Conservation (phyloP, 2,113 vertebrate species). For the Psephotus haematonotus region DNA sequence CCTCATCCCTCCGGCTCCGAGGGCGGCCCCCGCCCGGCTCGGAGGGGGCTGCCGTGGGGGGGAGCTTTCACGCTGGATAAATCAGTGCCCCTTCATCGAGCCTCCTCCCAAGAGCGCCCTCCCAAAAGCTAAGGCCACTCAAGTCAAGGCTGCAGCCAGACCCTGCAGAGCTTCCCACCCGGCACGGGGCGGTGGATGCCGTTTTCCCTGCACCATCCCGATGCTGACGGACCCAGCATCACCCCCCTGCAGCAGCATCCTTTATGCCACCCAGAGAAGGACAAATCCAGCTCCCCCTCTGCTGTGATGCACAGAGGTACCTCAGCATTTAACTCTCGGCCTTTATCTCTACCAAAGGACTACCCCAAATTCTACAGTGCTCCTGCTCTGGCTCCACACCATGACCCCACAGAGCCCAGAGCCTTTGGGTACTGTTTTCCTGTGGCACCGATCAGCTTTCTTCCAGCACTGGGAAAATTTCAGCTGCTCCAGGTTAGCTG, state of each 20-base stretch:
- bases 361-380: background rate
- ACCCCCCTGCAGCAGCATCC: background rate
- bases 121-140: background rate
- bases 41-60: background rate
- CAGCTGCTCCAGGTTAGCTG: background rate
- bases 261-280: fast-evolving
- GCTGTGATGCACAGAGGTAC: too few species aligned
- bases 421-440: background rate
- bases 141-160: background rate
- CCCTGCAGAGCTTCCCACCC: background rate
- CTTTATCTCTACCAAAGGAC: background rate
- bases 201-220: background rate
- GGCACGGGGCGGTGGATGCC: fast-evolving
- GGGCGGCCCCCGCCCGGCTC: too few species aligned
- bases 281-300: fast-evolving
- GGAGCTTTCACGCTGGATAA: background rate
- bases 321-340: background rate
- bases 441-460: background rate
- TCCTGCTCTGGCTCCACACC: background rate
- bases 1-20: fast-evolving
- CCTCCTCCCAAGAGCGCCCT: background rate
- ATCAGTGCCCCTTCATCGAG: background rate
- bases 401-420: background rate
- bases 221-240: background rate
- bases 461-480: background rate